Evolutionary conservation across 1,140 invertebrate genomes (phyloP).

Genomic region (Euschistus heros): DNA sequence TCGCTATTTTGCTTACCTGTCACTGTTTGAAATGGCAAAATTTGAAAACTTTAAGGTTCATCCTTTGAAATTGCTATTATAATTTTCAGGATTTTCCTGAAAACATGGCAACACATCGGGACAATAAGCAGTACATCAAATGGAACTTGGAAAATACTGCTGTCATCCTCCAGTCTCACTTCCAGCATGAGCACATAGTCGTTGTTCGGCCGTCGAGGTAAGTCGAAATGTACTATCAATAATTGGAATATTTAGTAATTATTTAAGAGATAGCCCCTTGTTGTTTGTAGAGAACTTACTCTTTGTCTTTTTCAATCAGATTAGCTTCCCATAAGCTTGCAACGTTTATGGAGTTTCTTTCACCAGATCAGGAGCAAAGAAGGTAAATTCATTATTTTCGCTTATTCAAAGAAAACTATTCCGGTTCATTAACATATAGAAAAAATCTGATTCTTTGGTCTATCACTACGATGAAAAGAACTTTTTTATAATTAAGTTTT

Average conservation of each 20-base stretch:
- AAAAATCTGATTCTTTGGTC: neutral
- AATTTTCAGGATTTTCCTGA: conserved; percentile 61
- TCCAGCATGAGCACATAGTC: conserved; percentile 57
- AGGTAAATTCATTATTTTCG: conserved; percentile 28
- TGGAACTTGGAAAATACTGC: conserved; percentile 71
- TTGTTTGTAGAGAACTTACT: conserved; percentile 17
- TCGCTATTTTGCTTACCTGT: no score
- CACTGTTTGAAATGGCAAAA: neutral
- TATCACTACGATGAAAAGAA: no score
- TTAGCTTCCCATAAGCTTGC: conserved; percentile 31
- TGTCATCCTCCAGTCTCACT: conserved; percentile 49
- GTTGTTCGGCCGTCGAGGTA: conserved; percentile 58
- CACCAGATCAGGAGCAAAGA: conserved; percentile 30
- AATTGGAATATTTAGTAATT: conserved; percentile 5
- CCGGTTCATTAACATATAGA: conserved; percentile 8
- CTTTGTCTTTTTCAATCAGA: conserved; percentile 28
- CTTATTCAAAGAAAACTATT: neutral
- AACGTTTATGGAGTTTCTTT: conserved; percentile 31
- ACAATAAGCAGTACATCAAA: conserved; percentile 57
- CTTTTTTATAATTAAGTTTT: no score
- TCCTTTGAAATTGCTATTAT: conserved; percentile 18
- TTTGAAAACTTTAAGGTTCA: neutral
- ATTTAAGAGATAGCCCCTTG: conserved; percentile 16
- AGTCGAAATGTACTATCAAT: neutral
- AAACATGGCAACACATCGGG: conserved; percentile 60